Percentiles rank a stretch among this genome's conserved stretches.
Conservation (phyloP, 2,888 invertebrate genomes). For the Drosophila rubida region DNA sequence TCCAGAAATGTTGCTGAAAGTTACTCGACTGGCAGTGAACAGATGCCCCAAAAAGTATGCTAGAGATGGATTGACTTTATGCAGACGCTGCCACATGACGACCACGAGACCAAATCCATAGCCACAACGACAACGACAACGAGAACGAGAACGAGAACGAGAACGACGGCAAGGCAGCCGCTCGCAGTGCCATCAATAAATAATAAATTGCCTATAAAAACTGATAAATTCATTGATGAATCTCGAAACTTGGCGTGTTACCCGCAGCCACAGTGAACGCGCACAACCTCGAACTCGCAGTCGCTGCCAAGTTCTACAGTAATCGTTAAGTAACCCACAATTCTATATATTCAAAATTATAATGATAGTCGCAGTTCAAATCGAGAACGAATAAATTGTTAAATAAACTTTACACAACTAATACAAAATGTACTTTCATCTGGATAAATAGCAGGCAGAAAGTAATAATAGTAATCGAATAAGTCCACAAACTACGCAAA, state of each 20-base stretch:
- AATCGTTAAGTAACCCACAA: no score
- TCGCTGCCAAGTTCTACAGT: no score
- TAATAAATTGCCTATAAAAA: conserved; percentile 79
- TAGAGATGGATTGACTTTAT: conserved; percentile 42
- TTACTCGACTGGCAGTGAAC: conserved; percentile 23
- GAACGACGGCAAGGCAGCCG: not conserved
- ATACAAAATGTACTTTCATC: no score
- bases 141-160: not conserved
- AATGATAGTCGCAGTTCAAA: no score
- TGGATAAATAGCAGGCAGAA: no score
- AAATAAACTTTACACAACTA: no score
- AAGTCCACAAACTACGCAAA: no score
- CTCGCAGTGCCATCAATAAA: conserved; percentile 67
- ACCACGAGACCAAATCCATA: not conserved
- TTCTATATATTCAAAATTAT: no score
- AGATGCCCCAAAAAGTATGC: conserved; percentile 36
- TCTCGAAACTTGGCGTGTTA: conserved; percentile 39
- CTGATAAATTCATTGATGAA: conserved; percentile 79
- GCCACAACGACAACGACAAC: not conserved
- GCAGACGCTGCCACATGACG: conserved; percentile 23
- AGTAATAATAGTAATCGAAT: no score
- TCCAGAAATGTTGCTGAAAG: conserved; percentile 61
- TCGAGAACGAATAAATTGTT: no score
- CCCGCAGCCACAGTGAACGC: not conserved
- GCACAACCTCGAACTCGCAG: not conserved